phyloP scores from a whole-genome alignment of 2,888 invertebrate genomes.

The Agrenia bidenticulata region DNA sequence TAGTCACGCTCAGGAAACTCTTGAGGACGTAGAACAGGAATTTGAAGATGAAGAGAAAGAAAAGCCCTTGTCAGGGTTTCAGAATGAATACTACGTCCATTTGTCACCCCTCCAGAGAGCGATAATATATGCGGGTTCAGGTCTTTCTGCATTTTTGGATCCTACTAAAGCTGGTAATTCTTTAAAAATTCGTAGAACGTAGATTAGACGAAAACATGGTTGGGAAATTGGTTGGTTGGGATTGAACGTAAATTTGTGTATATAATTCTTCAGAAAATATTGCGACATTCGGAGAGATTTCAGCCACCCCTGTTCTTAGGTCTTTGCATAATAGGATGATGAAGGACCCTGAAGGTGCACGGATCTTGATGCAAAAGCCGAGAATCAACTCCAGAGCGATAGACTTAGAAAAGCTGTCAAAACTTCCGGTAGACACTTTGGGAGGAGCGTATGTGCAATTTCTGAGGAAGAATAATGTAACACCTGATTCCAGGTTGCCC shows the following conservation, averaged over 20 bases:
- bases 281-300: conserved; percentile 90
- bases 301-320: conserved; percentile 69
- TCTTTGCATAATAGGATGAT: conserved; percentile 76
- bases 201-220: too few species aligned
- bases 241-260: too few species aligned
- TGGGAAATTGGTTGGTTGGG: too few species aligned
- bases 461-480: conserved; percentile 78
- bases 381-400: conserved; percentile 82
- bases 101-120: conserved; percentile 70
- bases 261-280: conserved; percentile 87
- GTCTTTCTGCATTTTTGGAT: conserved; percentile 74
- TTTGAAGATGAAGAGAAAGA: neutral
- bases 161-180: conserved; percentile 67
- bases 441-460: conserved; percentile 85
- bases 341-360: conserved; percentile 71
- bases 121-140: conserved; percentile 82
- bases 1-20: neutral
- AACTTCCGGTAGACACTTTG: conserved; percentile 75
- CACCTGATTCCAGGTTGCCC: conserved; percentile 84
- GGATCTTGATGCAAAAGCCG: conserved; percentile 74
- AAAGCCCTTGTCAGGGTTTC: conserved; percentile 3
- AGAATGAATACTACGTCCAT: conserved; percentile 30
- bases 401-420: conserved; percentile 69
- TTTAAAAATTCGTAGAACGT: too few species aligned
- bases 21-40: conserved; percentile 10